Base-by-base conservation (phyloP, 2,888 invertebrate genomes). In the Andrena marginata region DNA sequence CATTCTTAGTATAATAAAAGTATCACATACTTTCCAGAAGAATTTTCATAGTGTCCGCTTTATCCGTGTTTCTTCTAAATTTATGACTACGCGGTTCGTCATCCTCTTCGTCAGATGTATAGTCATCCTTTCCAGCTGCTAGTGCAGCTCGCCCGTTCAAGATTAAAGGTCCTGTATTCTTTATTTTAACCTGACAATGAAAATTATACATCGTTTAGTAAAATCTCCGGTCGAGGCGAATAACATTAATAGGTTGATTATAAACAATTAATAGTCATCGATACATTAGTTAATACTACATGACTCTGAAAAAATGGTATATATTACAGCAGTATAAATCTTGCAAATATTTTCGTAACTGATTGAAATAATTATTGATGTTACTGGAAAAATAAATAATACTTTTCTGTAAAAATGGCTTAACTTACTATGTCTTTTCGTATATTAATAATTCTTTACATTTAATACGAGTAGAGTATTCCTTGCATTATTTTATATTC, bases 101-200 rank as follows among this genome's bases (percentile, higher is more conserved):
- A 93, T 95, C 95, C 79, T 96, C 95, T 93, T 97, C 97, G 56
- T 96, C 97, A 1, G 95, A 96, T 65, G 96, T 96, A 90, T 96
- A 94, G 90, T 96, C 96, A 93, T 96, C 95, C 87, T 95, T 96
- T 63, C 97, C 97, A 1, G 97, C 97, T 82, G 97, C 97, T n/a
- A 97, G 94, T 3, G 98, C 98, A 91, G 97, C 98, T 72, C 97
- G 95, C 29, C 98, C 98, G 90, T 97, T 97, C 65, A 98, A 94
- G 85, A 98, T 97, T 87, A 96, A 92, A 23, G 96, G 95, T 88
- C 95, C 95, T 0, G 95, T 95, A 89, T 95, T 95, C 89, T 95
- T 95, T 84, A 95, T 95, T 89, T 95, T 95, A 75, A 95, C 95
- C 95, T 95, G 91, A 85, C 70, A 85, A 87, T 85, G 85, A 89